Percentiles rank a stretch among this genome's conserved stretches.
Conservation (phyloP, 2,797 vertebrate genomes). For the Rachycentron canadum region DNA sequence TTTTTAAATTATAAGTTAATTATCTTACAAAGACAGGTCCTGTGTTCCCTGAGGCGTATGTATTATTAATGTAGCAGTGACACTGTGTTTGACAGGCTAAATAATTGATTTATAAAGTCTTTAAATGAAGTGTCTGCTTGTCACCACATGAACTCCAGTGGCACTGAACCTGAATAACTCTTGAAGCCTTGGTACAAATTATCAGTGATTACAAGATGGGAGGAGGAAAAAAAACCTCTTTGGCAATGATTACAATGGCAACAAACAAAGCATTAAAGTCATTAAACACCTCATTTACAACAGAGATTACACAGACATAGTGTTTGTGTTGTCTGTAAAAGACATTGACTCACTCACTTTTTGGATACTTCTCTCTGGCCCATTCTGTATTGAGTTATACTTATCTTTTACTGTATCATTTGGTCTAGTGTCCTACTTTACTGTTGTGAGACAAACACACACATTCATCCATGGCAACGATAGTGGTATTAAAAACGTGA, state of each 20-base stretch:
- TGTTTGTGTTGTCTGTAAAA: not conserved
- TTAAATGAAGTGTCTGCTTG: slow-evolving; percentile 19
- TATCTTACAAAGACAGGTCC: slow-evolving; percentile 33
- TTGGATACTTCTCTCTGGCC: not conserved
- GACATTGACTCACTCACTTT: not conserved
- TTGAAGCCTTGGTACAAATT: not conserved
- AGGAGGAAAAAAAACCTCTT: not conserved
- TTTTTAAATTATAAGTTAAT: slow-evolving; percentile 38
- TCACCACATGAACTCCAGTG: slow-evolving; percentile 9
- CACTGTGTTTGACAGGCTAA: slow-evolving; percentile 38
- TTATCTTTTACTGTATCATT: not conserved
- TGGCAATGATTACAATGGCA: not conserved
- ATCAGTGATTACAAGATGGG: not conserved
- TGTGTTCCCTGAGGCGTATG: slow-evolving; percentile 36
- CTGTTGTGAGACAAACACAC: not conserved
- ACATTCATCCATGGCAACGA: not conserved
- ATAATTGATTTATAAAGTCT: slow-evolving; percentile 51
- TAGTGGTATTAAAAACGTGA: not conserved
- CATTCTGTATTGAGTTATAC: not conserved
- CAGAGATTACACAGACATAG: not conserved
- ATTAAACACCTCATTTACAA: not conserved
- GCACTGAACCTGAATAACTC: not conserved
- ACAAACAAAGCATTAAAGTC: not conserved
- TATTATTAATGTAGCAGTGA: slow-evolving; percentile 40
- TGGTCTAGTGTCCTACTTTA: not conserved